Percentiles rank a stretch among this genome's conserved stretches.
Evolutionary conservation across 2,113 vertebrate species (phyloP).

Genomic region (Myotis lucifugus): DNA sequence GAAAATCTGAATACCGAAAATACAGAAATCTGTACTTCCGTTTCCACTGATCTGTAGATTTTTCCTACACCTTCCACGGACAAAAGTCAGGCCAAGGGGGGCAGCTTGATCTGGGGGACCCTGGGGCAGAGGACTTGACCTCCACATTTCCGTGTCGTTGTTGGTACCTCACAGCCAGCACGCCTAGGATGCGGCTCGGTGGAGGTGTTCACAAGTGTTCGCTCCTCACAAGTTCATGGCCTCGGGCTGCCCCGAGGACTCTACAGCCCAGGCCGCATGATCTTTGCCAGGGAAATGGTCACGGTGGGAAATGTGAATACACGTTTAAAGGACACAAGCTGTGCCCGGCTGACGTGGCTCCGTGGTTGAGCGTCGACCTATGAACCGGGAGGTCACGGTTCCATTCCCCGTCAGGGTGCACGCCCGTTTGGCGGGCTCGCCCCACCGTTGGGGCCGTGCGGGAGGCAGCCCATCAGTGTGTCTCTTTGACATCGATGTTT

Average conservation of each 20-base stretch:
- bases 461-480: too few relatives aligned
- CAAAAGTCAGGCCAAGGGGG: neutral
- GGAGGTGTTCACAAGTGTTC: accelerated
- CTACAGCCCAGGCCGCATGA: too few relatives aligned
- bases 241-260: neutral
- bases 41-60: neutral
- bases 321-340: neutral
- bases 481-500: too few relatives aligned
- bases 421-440: too few relatives aligned
- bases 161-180: neutral
- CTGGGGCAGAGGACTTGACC: neutral
- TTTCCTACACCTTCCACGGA: neutral
- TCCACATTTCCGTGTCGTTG: neutral
- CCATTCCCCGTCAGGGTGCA: too few relatives aligned
- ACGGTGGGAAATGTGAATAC: neutral
- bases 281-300: neutral
- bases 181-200: accelerated
- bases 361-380: too few relatives aligned
- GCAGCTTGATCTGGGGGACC: too few relatives aligned
- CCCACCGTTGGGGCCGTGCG: too few relatives aligned
- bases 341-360: too few relatives aligned
- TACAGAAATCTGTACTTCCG: neutral
- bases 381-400: too few relatives aligned
- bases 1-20: neutral
- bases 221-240: too few relatives aligned